Evolutionary conservation across 2,113 vertebrate genomes (phyloP).

Genomic region (Pipra filicauda): DNA sequence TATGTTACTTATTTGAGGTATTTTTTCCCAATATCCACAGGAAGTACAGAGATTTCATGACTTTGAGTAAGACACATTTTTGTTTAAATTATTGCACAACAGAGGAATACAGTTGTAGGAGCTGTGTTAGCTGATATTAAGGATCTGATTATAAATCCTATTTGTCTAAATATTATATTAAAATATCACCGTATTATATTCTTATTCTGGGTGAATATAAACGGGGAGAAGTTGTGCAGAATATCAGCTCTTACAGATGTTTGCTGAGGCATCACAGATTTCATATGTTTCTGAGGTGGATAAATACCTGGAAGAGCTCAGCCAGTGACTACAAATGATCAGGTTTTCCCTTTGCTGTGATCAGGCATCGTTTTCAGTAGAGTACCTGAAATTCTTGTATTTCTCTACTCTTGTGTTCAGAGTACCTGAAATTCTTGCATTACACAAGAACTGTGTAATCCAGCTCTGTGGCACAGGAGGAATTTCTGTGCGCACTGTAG

Average conservation of each 20-base stretch:
- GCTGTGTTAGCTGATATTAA: not conserved
- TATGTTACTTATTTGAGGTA: not conserved
- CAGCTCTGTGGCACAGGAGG: not conserved
- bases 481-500: not conserved
- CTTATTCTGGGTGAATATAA: not conserved
- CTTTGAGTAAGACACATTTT: not conserved
- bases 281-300: not conserved
- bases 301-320: conserved; percentile 1
- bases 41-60: not conserved
- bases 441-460: not conserved
- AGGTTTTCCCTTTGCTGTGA: not conserved
- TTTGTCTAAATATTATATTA: conserved; percentile 42
- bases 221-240: not conserved
- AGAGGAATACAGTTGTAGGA: not conserved
- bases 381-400: not conserved
- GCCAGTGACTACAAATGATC: not conserved
- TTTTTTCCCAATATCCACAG: not conserved
- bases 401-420: not conserved
- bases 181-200: conserved; percentile 12
- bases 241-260: not conserved
- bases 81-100: not conserved
- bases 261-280: conserved; percentile 23
- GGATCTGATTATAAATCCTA: not conserved
- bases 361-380: not conserved
- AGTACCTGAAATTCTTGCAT: not conserved